Conservation (phyloP, 2,797 vertebrate genomes). For the Trachops cirrhosus region DNA sequence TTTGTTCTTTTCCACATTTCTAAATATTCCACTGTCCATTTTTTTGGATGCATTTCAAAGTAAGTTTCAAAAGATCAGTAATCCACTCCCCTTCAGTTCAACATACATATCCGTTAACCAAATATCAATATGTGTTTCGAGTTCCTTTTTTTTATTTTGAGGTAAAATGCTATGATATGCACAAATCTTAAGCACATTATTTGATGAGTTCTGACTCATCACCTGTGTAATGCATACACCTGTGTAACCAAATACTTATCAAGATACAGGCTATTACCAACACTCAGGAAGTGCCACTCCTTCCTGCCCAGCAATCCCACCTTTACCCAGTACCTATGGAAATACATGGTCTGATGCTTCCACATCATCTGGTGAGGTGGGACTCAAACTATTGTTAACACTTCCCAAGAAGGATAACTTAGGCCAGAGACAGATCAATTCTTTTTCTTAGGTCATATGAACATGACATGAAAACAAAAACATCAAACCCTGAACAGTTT, state of each 20-base stretch:
- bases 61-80: constrained; percentile 17
- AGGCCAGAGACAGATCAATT: not conserved
- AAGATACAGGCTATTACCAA: not conserved
- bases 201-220: constrained; percentile 30
- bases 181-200: not conserved
- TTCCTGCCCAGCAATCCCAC: not conserved
- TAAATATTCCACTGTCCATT: not conserved
- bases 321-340: not conserved
- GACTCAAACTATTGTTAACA: not conserved
- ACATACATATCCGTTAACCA: not conserved
- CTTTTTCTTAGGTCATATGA: constrained; percentile 34
- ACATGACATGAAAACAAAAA: not conserved
- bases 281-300: not conserved
- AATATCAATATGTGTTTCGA: not conserved
- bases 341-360: not conserved
- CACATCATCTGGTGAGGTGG: not conserved
- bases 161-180: not conserved
- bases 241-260: not conserved
- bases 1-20: constrained; percentile 15
- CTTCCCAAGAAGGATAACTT: not conserved
- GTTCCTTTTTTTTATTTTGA: not conserved
- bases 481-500: not conserved
- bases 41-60: not conserved
- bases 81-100: not conserved
- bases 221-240: not conserved